Evolutionary conservation across 2,113 vertebrate species (phyloP).

Genomic region (Aviceda subcristata): DNA sequence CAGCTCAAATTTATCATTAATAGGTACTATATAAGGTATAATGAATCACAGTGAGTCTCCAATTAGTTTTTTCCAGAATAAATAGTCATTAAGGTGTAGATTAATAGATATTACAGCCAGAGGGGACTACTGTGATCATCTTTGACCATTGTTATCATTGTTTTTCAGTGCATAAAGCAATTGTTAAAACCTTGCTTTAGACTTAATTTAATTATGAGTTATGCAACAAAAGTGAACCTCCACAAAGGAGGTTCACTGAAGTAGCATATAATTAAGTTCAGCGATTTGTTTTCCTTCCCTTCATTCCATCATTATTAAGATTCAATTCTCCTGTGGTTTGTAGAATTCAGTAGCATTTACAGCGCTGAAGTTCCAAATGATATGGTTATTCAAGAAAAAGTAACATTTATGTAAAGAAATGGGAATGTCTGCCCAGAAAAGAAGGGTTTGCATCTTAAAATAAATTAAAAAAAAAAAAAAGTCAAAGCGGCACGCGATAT

Average conservation of each 20-base stretch:
- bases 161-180: slow-evolving; percentile 46
- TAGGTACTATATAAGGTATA: not conserved
- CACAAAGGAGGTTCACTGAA: not conserved
- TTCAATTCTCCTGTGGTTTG: not conserved
- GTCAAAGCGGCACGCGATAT: slow-evolving; percentile 77
- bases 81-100: not conserved
- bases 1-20: not conserved
- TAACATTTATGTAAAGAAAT: not conserved
- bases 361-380: not conserved
- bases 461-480: not conserved
- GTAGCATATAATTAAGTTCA: not conserved
- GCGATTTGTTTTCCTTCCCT: not conserved
- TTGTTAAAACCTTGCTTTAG: slow-evolving; percentile 21
- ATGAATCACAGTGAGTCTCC: not conserved
- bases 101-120: slow-evolving; percentile 20
- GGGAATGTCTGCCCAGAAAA: not conserved
- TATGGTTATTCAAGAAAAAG: not conserved
- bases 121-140: not conserved
- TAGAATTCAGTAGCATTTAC: not conserved
- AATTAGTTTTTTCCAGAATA: slow-evolving; percentile 3
- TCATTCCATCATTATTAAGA: slow-evolving; percentile 15
- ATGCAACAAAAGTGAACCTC: not conserved
- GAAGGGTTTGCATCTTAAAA: not conserved
- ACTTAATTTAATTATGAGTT: slow-evolving; percentile 50
- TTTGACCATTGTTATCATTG: slow-evolving; percentile 14